Evolutionary conservation across 2,888 invertebrate genomes (phyloP).

Genomic region (Cylloceria caligata): DNA sequence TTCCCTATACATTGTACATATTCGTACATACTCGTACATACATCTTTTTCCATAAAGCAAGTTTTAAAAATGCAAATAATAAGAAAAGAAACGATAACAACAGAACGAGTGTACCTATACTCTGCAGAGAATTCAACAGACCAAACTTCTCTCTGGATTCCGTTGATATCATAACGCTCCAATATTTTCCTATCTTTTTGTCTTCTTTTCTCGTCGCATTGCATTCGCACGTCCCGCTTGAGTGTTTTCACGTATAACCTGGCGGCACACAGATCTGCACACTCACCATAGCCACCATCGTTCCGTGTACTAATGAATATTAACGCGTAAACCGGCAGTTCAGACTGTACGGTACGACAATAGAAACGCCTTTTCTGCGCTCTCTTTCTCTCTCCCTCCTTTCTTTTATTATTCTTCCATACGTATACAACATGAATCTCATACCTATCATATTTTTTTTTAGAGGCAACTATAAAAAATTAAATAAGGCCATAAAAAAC

Average conservation of each 20-base stretch:
- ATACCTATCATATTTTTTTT: constrained; percentile 4
- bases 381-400: background rate
- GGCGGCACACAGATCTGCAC: background rate
- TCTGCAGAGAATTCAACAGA: background rate
- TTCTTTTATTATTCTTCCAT: background rate
- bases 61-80: background rate
- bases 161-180: constrained; percentile 19
- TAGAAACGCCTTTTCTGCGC: constrained; percentile 8
- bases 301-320: constrained; percentile 38
- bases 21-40: background rate
- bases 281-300: background rate
- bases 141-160: constrained; percentile 2
- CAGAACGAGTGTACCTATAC: background rate
- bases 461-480: background rate
- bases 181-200: constrained; percentile 12
- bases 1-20: too few relatives aligned
- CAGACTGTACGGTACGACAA: constrained; percentile 11
- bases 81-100: background rate
- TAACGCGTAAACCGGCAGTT: constrained; percentile 28
- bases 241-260: constrained; percentile 11
- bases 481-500: too few relatives aligned
- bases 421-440: background rate
- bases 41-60: background rate
- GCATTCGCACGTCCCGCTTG: constrained; percentile 1
- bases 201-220: background rate